Conservation (phyloP, 2,888 invertebrate species). For the Leptinotarsa haldemani region DNA sequence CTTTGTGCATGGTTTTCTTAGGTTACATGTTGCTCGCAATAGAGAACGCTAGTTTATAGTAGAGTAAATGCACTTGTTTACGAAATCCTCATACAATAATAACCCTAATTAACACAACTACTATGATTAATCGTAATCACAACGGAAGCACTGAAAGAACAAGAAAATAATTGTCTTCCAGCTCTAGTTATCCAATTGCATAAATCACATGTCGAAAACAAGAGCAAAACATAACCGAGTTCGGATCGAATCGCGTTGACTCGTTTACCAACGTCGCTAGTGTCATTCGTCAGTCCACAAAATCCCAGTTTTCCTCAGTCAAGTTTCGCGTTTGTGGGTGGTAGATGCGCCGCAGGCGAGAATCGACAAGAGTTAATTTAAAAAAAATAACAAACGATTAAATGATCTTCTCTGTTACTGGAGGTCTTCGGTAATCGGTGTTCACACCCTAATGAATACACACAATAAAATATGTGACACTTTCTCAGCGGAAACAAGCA, state of each 20-base stretch:
- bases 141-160: too few species aligned
- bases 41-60: too few species aligned
- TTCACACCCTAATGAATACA: constrained; percentile 10
- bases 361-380: background rate
- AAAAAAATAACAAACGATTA: constrained; percentile 4
- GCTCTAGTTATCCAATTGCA: background rate
- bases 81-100: too few species aligned
- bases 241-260: background rate
- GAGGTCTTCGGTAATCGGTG: background rate
- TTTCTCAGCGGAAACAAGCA: background rate
- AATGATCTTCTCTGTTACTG: background rate
- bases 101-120: too few species aligned
- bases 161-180: too few species aligned
- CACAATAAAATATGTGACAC: constrained; percentile 8
- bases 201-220: background rate
- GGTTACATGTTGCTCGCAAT: too few species aligned
- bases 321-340: constrained; percentile 12
- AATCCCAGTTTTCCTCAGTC: constrained; percentile 20
- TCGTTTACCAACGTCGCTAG: constrained; percentile 11
- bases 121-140: too few species aligned
- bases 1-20: too few species aligned
- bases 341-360: background rate
- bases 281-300: constrained; percentile 9
- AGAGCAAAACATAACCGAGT: background rate
- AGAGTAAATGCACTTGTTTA: too few species aligned